Base-by-base conservation (phyloP, 1,140 invertebrate species). In the Diachasmimorpha longicaudata region DNA sequence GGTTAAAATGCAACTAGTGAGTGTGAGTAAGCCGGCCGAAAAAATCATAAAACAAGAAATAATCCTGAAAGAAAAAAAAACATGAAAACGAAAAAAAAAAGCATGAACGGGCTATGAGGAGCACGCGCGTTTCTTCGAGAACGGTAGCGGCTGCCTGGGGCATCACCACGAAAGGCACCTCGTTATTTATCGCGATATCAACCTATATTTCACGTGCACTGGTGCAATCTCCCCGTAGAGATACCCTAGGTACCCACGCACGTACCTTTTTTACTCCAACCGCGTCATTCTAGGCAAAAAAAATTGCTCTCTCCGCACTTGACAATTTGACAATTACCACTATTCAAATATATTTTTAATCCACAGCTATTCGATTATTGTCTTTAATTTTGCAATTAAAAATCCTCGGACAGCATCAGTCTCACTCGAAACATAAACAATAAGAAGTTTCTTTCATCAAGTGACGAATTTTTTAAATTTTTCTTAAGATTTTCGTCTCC, bases 111-210 rank as follows among this genome's bases (percentile, higher is more conserved):
- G 31, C 36, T 58, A 39, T 39, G 74, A 55, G 67, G 44, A 31
- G 70, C n/a, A 68, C 66, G 66, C 39, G 42, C 77, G 71, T 82
- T 63, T 63, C 78, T 80, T 76, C 77, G 80, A 84, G 80, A 74
- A 83, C 86, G 78, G 87, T 88, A 88, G 87, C 87, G 74, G 81
- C 79, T 80, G 87, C 87, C 87, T 80, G 73, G 69, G 85, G 86
- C 87, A 83, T 83, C 84, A 82, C 84, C 83, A 81, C 84, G 87
- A 86, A 76, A 83, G 83, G 79, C 81, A 86, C 81, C 83, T 86
- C 84, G 84, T 88, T 87, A 87, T 87, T 88, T 87, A 87, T 88
- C 85, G 81, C 81, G 82, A 86, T 88, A 88, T 88, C 87, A 88
- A 86, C 85, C 85, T 87, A 88, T 87, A 88, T 87, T 63, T 63